phyloP scores from a whole-genome alignment of 2,113 vertebrate species.

The Rhizomys pruinosus region DNA sequence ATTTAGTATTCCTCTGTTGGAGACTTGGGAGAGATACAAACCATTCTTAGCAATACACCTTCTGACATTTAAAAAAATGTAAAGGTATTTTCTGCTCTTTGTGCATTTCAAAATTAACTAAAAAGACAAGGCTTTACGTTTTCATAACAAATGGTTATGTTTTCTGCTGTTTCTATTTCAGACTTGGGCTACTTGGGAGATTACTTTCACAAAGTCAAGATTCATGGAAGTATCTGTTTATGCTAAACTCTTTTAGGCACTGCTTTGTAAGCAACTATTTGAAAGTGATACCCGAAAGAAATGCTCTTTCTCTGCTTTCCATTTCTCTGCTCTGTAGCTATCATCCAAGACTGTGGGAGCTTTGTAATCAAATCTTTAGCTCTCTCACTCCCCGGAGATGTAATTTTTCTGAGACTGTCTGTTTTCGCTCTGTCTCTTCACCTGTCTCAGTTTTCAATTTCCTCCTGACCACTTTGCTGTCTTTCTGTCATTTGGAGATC shows the following conservation, averaged over 20 bases:
- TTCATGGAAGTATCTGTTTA: background rate
- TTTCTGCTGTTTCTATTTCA: background rate
- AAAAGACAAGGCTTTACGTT: background rate
- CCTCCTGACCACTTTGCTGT: constrained; percentile 21
- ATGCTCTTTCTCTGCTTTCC: background rate
- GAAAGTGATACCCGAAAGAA: background rate
- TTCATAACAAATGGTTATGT: background rate
- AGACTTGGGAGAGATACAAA: background rate
- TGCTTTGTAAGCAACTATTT: background rate
- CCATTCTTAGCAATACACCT: background rate
- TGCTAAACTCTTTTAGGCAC: background rate
- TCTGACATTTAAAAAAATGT: background rate
- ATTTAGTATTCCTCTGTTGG: background rate
- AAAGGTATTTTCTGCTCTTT: too few species aligned
- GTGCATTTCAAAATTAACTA: too few species aligned
- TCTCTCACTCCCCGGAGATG: background rate
- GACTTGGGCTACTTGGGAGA: background rate
- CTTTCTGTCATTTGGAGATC: constrained; percentile 19
- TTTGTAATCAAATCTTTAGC: constrained; percentile 20
- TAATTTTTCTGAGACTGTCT: constrained; percentile 44
- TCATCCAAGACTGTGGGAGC: background rate
- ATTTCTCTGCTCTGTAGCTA: background rate
- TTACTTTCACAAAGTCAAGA: background rate
- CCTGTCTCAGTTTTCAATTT: constrained; percentile 52
- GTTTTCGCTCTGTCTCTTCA: constrained; percentile 31